These are phyloP conservation scores for Icerya purchasi DNA, from an alignment of 2,888 invertebrate genomes.

Conservation along the genomic window DNA sequence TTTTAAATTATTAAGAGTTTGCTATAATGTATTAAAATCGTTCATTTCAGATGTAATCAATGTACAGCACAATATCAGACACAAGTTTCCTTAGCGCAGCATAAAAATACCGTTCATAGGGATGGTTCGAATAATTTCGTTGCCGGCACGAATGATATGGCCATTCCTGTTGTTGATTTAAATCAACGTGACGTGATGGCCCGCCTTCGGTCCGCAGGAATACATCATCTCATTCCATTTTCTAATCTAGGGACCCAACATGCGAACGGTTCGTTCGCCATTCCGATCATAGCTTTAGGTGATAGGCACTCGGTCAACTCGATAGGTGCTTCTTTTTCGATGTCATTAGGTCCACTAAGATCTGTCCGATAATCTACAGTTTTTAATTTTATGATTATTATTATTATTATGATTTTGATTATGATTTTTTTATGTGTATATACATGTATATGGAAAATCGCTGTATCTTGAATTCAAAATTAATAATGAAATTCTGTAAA, in stretches of 20 bases:
- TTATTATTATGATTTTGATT: too few species aligned
- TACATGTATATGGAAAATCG: too few species aligned
- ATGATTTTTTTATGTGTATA: too few species aligned
- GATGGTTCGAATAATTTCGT: slow-evolving; percentile 28
- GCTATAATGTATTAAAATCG: not conserved
- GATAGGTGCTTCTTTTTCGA: too few species aligned
- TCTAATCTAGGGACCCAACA: slow-evolving; percentile 35
- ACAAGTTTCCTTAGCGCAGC: slow-evolving; percentile 33
- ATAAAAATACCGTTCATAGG: slow-evolving; percentile 40
- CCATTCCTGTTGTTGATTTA: slow-evolving; percentile 48
- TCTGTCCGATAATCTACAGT: too few species aligned
- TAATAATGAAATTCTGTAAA: too few species aligned
- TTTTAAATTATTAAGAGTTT: not conserved
- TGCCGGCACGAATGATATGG: slow-evolving; percentile 34
- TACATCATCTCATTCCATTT: slow-evolving; percentile 50
- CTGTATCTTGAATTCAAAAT: too few species aligned
- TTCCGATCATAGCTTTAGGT: slow-evolving; percentile 49
- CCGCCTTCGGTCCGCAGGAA: slow-evolving; percentile 41
- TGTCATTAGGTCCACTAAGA: too few species aligned
- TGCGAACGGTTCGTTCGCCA: slow-evolving; percentile 36
- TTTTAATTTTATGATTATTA: too few species aligned
- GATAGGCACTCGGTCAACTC: too few species aligned
- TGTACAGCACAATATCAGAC: slow-evolving; percentile 53
- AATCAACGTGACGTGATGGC: slow-evolving; percentile 42
- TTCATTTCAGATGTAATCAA: slow-evolving; percentile 34